These are phyloP conservation scores for Castor canadensis DNA, from an alignment of 2,113 vertebrate genomes.

Conservation along the genomic window DNA sequence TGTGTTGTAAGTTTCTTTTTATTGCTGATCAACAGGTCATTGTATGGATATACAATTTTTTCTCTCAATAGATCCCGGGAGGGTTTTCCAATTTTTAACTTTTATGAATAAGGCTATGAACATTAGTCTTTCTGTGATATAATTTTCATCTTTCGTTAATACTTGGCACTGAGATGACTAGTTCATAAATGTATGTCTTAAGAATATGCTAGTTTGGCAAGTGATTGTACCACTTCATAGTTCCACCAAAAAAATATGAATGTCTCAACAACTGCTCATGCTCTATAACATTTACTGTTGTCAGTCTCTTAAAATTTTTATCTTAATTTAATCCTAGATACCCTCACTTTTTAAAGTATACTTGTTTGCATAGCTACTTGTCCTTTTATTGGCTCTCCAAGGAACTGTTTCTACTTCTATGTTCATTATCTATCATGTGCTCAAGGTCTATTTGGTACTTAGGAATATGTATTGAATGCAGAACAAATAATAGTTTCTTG, in stretches of 20 bases:
- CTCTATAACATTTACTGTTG: neutral
- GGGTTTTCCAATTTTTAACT: neutral
- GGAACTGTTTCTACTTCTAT: neutral
- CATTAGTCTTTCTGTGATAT: neutral
- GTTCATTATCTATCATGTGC: neutral
- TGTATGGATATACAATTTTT: neutral
- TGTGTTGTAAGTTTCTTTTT: neutral
- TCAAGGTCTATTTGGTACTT: neutral
- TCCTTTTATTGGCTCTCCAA: neutral
- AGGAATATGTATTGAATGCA: neutral
- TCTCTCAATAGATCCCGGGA: neutral
- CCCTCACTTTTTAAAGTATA: neutral
- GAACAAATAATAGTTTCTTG: slow-evolving; percentile 8
- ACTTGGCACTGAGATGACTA: neutral
- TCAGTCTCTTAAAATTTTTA: slow-evolving; percentile 1
- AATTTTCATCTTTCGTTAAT: slow-evolving; percentile 2
- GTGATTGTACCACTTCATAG: neutral
- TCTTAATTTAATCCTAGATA: slow-evolving; percentile 4
- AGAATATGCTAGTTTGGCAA: neutral
- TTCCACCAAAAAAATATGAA: neutral
- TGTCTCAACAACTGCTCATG: neutral
- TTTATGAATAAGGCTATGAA: neutral
- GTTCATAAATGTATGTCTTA: neutral
- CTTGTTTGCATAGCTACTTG: neutral
- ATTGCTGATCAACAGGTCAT: neutral